phyloP scores from a whole-genome alignment of 2,113 vertebrate genomes.

The Machaerirhynchus nigripectus region DNA sequence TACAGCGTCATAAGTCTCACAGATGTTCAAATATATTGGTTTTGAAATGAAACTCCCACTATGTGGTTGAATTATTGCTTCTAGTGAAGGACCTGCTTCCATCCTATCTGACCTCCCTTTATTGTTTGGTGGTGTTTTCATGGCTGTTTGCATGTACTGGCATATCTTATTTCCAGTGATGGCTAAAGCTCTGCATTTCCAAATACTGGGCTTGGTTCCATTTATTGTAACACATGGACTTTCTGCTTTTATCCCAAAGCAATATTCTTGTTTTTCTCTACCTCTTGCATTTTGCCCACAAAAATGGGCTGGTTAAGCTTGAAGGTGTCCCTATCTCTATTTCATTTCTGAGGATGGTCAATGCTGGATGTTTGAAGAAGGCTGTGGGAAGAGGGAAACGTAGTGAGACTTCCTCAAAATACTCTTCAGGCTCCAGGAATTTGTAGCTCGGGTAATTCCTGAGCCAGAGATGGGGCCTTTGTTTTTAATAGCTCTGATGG shows the following conservation, averaged over 20 bases:
- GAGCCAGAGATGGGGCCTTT: slow-evolving; percentile 46
- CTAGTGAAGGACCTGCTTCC: slow-evolving; percentile 22
- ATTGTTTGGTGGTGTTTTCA: neutral
- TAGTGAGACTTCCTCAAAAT: slow-evolving; percentile 56
- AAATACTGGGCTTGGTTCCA: neutral
- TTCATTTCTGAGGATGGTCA: neutral
- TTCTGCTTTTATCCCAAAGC: neutral
- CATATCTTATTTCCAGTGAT: neutral
- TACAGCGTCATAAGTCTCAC: slow-evolving; percentile 39
- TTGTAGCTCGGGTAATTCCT: slow-evolving; percentile 2
- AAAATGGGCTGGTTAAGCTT: neutral
- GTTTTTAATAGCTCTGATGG: slow-evolving; percentile 51
- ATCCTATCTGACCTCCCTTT: slow-evolving; percentile 14
- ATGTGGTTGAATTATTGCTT: slow-evolving; percentile 26
- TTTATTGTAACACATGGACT: neutral
- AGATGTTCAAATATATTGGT: slow-evolving; percentile 53
- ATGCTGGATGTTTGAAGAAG: neutral
- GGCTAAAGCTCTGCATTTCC: neutral
- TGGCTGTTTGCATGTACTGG: neutral
- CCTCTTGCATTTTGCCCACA: neutral
- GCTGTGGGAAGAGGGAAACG: slow-evolving; percentile 10
- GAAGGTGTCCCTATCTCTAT: neutral
- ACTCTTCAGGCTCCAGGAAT: slow-evolving; percentile 47
- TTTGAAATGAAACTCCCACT: slow-evolving; percentile 49
- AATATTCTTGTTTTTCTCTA: neutral